A percentile compares a stretch with the other conserved stretches of the same genome.
These are phyloP conservation scores for Acanthopleura granulata DNA, from an alignment of 2,888 invertebrate genomes.

Conservation along the genomic window DNA sequence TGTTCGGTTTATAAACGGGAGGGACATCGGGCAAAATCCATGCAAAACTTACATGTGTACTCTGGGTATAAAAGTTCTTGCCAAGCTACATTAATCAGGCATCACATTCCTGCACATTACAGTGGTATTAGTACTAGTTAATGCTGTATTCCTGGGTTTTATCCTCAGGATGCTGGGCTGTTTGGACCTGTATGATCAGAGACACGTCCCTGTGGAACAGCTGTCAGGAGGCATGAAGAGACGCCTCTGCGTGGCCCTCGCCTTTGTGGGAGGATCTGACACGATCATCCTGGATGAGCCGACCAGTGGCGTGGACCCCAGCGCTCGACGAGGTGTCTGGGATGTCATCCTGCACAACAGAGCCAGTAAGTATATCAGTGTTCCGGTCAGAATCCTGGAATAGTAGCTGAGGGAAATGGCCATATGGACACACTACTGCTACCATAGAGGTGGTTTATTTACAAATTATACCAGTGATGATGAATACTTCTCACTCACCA, in stretches of 20 bases:
- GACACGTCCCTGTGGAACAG: constrained; percentile 55
- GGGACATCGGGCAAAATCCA: too few relatives aligned
- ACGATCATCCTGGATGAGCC: constrained; percentile 70
- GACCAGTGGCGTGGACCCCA: constrained; percentile 69
- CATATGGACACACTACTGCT: too few relatives aligned
- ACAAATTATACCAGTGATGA: too few relatives aligned
- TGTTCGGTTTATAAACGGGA: too few relatives aligned
- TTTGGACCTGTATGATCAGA: constrained; percentile 61
- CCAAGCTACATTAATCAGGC: neutral
- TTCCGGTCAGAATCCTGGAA: too few relatives aligned
- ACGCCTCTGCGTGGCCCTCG: constrained; percentile 69
- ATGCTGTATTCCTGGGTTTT: constrained; percentile 2
- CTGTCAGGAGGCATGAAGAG: constrained; percentile 70
- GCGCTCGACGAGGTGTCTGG: constrained; percentile 70
- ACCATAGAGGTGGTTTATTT: too few relatives aligned
- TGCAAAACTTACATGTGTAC: too few relatives aligned
- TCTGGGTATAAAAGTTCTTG: too few relatives aligned
- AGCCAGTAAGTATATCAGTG: constrained; percentile 38
- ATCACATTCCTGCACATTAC: too few relatives aligned
- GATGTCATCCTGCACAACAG: constrained; percentile 67
- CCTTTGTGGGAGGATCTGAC: constrained; percentile 70
- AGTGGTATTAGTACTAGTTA: neutral
- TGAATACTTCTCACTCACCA: too few relatives aligned
- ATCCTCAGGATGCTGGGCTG: constrained; percentile 56
- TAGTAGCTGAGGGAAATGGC: too few relatives aligned